Evolutionary conservation across 1,140 invertebrate genomes (phyloP).

Genomic region (Monochamus saltuarius): DNA sequence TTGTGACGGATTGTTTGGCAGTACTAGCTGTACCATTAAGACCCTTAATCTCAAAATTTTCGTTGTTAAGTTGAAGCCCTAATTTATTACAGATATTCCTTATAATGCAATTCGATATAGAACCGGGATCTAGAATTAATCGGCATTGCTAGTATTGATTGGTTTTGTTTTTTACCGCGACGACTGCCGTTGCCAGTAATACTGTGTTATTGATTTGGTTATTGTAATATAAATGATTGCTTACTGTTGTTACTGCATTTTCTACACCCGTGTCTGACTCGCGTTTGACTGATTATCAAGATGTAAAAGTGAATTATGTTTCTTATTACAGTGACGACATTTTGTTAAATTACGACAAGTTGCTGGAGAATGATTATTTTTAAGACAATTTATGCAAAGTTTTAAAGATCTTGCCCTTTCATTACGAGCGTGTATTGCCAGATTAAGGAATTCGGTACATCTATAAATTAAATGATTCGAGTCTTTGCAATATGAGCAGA

Average conservation of each 20-base stretch:
- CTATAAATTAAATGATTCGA: constrained; percentile 8
- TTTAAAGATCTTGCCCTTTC: constrained; percentile 11
- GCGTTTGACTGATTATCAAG: too few species aligned
- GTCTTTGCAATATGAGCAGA: neutral
- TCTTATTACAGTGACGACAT: too few species aligned
- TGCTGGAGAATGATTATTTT: constrained; percentile 2
- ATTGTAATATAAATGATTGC: too few species aligned
- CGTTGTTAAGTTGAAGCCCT: constrained; percentile 5
- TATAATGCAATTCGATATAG: constrained; percentile 22
- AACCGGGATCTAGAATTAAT: constrained; percentile 15
- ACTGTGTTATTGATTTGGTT: constrained; percentile 4
- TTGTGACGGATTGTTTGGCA: neutral
- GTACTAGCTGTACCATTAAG: constrained; percentile 8
- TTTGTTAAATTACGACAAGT: constrained; percentile 4
- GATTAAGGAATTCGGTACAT: constrained; percentile 14
- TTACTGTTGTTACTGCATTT: too few species aligned
- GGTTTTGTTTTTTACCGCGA: constrained; percentile 15
- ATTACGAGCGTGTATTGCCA: constrained; percentile 10
- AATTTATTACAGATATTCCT: constrained; percentile 7
- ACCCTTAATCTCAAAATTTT: constrained; percentile 17
- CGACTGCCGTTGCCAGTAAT: constrained; percentile 16
- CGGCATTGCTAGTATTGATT: constrained; percentile 1
- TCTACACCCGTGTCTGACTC: neutral
- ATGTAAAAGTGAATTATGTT: too few species aligned
- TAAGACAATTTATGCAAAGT: constrained; percentile 15